phyloP scores from a whole-genome alignment of 1,140 invertebrate species.

The Drosophila kurseongensis region DNA sequence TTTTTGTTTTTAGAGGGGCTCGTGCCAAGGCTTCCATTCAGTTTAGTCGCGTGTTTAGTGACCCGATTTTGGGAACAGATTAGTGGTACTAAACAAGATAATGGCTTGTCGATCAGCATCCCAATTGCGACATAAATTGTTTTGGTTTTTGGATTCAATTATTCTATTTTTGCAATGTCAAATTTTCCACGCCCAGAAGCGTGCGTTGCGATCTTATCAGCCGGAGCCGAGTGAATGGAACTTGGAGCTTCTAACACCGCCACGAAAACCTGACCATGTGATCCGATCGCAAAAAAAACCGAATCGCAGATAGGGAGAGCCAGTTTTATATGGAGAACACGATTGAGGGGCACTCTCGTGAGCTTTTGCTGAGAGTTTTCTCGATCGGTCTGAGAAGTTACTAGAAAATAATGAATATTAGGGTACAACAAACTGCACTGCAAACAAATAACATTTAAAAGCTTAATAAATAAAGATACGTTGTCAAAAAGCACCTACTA shows the following conservation, averaged over 20 bases:
- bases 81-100: conserved; percentile 22
- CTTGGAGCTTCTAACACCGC: conserved; percentile 23
- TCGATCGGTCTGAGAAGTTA: conserved; percentile 17
- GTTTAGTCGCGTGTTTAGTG: conserved; percentile 52
- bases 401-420: conserved; percentile 6
- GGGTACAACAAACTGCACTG: conserved; percentile 4
- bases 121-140: conserved; percentile 17
- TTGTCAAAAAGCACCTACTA: too few relatives aligned
- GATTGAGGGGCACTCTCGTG: conserved; percentile 3
- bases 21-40: conserved; percentile 59
- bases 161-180: conserved; percentile 26
- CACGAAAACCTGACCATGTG: conserved; percentile 59
- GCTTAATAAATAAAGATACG: too few relatives aligned
- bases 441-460: too few relatives aligned
- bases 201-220: conserved; percentile 48
- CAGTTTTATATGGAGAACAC: conserved; percentile 5
- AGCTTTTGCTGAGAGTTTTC: conserved; percentile 42
- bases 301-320: conserved; percentile 11
- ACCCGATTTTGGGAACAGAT: conserved; percentile 57
- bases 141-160: conserved; percentile 14
- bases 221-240: conserved; percentile 43
- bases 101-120: conserved; percentile 18
- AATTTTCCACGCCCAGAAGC: conserved; percentile 34
- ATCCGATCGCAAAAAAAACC: conserved; percentile 50
- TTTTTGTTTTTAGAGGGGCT: conserved; percentile 29